These are phyloP conservation scores for Austrofundulus limnaeus DNA, from an alignment of 2,113 vertebrate genomes.

Conservation along the genomic window DNA sequence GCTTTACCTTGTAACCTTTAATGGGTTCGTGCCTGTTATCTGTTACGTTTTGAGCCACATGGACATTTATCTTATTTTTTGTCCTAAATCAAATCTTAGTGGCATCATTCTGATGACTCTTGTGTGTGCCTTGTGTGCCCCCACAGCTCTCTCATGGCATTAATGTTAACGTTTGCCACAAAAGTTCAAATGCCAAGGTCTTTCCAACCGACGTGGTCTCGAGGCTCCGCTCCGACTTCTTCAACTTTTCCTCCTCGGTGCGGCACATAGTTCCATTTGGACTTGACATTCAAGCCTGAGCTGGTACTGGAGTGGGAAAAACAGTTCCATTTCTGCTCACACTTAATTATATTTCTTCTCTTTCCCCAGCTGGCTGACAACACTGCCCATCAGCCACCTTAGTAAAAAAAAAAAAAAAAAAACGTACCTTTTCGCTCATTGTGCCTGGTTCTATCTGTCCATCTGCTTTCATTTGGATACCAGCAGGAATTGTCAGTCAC, in stretches of 20 bases:
- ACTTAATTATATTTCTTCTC: slow-evolving; percentile 20
- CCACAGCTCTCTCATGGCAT: neutral
- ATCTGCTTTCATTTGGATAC: slow-evolving; percentile 16
- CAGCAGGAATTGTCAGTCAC: slow-evolving; percentile 22
- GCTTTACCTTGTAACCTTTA: too few relatives aligned
- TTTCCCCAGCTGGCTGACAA: neutral
- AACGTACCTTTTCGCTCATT: slow-evolving; percentile 7
- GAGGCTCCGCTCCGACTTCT: slow-evolving; percentile 1
- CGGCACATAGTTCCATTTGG: slow-evolving; percentile 4
- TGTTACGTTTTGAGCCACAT: too few relatives aligned
- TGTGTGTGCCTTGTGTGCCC: neutral
- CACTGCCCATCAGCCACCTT: slow-evolving; percentile 1
- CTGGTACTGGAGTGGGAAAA: neutral
- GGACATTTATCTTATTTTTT: neutral
- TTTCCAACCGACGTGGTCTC: slow-evolving; percentile 10
- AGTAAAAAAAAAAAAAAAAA: slow-evolving; percentile 8
- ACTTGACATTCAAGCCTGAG: slow-evolving; percentile 33
- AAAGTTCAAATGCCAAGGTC: slow-evolving; percentile 23
- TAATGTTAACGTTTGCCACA: slow-evolving; percentile 4
- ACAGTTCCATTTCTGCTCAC: slow-evolving; percentile 4
- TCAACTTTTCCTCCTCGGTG: neutral
- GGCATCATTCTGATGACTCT: neutral
- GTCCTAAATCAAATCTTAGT: neutral
- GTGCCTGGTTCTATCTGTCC: slow-evolving; percentile 12
- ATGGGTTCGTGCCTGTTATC: neutral